Evolutionary conservation across 2,797 vertebrate genomes (phyloP).

Genomic region (Oreortyx pictus): DNA sequence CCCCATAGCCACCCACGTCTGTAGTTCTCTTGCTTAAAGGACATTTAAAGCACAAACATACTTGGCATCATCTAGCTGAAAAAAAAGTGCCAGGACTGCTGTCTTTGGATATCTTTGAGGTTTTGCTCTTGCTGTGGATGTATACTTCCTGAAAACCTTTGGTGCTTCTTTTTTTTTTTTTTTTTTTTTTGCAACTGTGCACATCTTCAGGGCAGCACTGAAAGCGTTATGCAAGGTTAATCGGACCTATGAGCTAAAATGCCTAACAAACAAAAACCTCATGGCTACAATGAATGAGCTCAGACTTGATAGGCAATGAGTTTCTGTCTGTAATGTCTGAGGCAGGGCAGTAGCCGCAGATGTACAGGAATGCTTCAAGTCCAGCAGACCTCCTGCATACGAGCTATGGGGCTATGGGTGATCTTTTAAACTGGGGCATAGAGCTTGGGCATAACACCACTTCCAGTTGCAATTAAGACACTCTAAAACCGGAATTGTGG

Average conservation of each 20-base stretch:
- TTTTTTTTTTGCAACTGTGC: not conserved
- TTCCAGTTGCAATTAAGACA: not conserved
- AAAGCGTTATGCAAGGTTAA: not conserved
- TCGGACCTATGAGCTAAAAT: not conserved
- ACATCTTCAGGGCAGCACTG: not conserved
- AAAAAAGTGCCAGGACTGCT: not conserved
- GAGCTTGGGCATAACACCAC: not conserved
- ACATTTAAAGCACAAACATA: not conserved
- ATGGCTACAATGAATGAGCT: fast-evolving
- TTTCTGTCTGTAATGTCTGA: not conserved
- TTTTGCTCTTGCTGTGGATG: not conserved
- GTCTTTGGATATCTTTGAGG: not conserved
- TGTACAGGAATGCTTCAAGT: fast-evolving
- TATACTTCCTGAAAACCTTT: not conserved
- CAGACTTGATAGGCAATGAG: not conserved
- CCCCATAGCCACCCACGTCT: not conserved
- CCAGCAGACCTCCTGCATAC: not conserved
- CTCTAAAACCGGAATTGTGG: not conserved
- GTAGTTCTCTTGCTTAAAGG: not conserved
- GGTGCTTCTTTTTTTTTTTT: not conserved
- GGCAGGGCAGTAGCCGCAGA: not conserved
- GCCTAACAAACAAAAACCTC: not conserved
- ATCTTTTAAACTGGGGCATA: fast-evolving
- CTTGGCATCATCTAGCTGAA: not conserved
- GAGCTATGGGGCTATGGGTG: not conserved